A percentile compares a stretch with the other conserved stretches of the same genome.
These are phyloP conservation scores for Caradrina clavipalpis DNA, from an alignment of 2,888 invertebrate genomes.

Conservation along the genomic window DNA sequence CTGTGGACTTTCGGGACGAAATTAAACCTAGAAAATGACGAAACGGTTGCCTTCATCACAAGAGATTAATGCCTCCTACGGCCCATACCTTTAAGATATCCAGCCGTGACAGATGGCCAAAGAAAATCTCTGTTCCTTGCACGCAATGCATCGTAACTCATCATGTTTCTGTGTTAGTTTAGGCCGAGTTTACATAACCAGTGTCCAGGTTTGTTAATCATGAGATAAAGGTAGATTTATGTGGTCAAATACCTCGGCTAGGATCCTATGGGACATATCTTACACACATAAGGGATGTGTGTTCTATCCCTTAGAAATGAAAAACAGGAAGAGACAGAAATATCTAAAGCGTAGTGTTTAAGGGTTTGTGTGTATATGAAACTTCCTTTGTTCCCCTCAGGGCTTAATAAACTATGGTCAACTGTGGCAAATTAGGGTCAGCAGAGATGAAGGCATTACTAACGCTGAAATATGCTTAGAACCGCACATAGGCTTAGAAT, in stretches of 20 bases:
- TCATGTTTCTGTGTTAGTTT: slow-evolving; percentile 31
- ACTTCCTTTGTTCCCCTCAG: not conserved
- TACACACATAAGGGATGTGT: not conserved
- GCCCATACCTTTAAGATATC: slow-evolving; percentile 3
- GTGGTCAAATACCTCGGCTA: slow-evolving; percentile 11
- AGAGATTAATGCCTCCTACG: too few species aligned
- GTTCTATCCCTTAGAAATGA: not conserved
- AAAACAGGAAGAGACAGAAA: not conserved
- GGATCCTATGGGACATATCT: not conserved
- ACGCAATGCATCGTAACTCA: slow-evolving; percentile 5
- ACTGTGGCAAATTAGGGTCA: not conserved
- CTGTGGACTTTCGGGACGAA: too few species aligned
- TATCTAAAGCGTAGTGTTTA: not conserved
- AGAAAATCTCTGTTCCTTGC: not conserved
- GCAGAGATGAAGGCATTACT: not conserved
- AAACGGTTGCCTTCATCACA: too few species aligned
- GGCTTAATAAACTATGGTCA: not conserved
- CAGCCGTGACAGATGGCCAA: not conserved
- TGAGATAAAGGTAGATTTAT: slow-evolving; percentile 43
- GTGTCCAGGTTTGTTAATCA: slow-evolving; percentile 31
- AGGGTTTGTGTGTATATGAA: not conserved
- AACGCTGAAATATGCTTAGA: not conserved
- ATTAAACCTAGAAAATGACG: too few species aligned
- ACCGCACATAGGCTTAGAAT: not conserved
- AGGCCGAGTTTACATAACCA: slow-evolving; percentile 15